phyloP scores from a whole-genome alignment of 2,797 vertebrate genomes.

The Hyperoplus lanceolatus region DNA sequence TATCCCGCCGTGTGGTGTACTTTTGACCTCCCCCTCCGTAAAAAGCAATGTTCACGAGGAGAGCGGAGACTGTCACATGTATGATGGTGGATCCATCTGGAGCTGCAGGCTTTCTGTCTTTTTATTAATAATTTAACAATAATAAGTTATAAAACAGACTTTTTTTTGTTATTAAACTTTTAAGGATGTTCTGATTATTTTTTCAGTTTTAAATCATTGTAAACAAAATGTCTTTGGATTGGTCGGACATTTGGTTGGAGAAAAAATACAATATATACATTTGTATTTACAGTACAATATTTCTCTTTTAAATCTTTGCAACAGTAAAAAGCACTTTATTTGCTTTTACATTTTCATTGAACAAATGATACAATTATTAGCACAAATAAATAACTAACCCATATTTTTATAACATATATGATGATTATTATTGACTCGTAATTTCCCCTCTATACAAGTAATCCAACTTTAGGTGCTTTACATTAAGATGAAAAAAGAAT shows the following conservation, averaged over 20 bases:
- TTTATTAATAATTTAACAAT: background rate
- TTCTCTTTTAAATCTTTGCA: background rate
- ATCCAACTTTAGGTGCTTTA: background rate
- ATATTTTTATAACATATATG: background rate
- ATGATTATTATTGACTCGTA: background rate
- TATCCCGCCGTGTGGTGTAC: conserved; percentile 41
- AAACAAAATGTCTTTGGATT: background rate
- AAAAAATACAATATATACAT: background rate
- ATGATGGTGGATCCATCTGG: conserved; percentile 42
- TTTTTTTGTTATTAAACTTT: too few species aligned
- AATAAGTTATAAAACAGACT: too few species aligned
- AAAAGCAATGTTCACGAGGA: conserved; percentile 47
- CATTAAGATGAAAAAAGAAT: background rate
- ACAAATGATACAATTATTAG: background rate
- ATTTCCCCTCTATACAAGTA: background rate
- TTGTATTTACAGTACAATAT: background rate
- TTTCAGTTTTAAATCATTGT: background rate
- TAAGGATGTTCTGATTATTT: background rate
- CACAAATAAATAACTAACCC: background rate
- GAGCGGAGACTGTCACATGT: conserved; percentile 36
- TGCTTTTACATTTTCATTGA: background rate
- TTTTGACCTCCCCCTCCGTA: conserved; percentile 57
- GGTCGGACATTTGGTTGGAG: too few species aligned
- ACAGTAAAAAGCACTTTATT: background rate
- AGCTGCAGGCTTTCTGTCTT: conserved; percentile 12